Evolutionary conservation across 2,888 invertebrate genomes (phyloP).

Genomic region (Baronia brevicornis): DNA sequence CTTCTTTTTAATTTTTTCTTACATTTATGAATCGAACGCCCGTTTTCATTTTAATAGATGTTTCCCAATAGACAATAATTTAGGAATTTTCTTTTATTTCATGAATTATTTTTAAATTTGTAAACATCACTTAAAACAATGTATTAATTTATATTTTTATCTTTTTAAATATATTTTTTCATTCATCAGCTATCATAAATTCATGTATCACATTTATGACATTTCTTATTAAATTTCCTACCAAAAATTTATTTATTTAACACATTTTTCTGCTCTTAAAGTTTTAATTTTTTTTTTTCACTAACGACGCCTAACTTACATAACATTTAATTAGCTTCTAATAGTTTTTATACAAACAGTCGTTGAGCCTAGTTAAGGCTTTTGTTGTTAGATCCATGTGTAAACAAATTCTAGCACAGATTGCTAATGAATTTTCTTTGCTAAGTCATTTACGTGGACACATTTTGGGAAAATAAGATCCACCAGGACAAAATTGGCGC

Average conservation of each 20-base stretch:
- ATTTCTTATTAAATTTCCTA: constrained; percentile 11
- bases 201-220: constrained; percentile 16
- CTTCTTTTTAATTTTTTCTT: constrained; percentile 10
- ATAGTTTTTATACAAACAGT: not conserved
- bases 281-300: constrained; percentile 34
- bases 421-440: constrained; percentile 40
- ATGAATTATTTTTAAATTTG: constrained; percentile 28
- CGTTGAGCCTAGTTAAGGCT: constrained; percentile 6
- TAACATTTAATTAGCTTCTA: constrained; percentile 11
- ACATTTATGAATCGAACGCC: constrained; percentile 21
- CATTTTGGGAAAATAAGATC: constrained; percentile 46
- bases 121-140: constrained; percentile 50
- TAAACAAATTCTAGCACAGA: constrained; percentile 19
- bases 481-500: constrained; percentile 31
- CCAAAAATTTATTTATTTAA: constrained; percentile 23
- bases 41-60: constrained; percentile 35
- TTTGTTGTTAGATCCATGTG: constrained; percentile 14
- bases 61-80: constrained; percentile 23
- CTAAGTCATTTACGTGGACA: constrained; percentile 42
- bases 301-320: constrained; percentile 48
- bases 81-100: constrained; percentile 27
- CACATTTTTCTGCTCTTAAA: constrained; percentile 27
- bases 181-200: constrained; percentile 14
- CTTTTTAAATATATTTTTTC: constrained; percentile 12
- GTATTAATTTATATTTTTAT: constrained; percentile 18